Conservation (phyloP, 2,888 invertebrate species). For the Aphelenchoides bicaudatus region DNA sequence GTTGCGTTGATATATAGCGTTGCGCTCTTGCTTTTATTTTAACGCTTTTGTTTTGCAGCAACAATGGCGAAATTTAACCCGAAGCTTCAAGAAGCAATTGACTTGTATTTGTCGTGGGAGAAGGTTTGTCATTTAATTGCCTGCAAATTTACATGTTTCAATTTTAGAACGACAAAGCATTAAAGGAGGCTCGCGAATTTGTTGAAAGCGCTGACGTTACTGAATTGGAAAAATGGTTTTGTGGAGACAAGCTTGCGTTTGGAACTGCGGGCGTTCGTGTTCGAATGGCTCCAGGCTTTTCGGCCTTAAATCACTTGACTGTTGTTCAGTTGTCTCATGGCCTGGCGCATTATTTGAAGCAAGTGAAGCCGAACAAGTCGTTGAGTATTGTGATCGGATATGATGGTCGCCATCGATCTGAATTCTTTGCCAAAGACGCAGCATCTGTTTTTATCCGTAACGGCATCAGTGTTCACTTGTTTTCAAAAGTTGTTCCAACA, state of each 20-base stretch:
- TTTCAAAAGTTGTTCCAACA: slow-evolving; percentile 78
- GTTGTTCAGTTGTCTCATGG: slow-evolving; percentile 69
- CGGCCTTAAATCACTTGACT: slow-evolving; percentile 90
- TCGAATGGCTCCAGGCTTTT: slow-evolving; percentile 86
- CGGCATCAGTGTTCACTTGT: slow-evolving; percentile 77
- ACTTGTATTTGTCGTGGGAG: slow-evolving; percentile 56
- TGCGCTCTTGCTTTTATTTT: too few species aligned
- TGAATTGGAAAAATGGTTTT: slow-evolving; percentile 60
- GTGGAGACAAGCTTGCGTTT: slow-evolving; percentile 61
- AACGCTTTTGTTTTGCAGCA: too few species aligned
- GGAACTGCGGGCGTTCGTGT: slow-evolving; percentile 75
- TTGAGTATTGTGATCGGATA: slow-evolving; percentile 53
- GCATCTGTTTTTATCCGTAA: slow-evolving; percentile 76
- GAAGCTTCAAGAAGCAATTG: slow-evolving; percentile 29
- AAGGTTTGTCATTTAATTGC: slow-evolving; percentile 33
- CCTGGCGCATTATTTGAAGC: slow-evolving; percentile 47
- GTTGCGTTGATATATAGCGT: too few species aligned
- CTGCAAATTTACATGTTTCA: background rate
- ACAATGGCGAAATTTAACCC: slow-evolving; percentile 6
- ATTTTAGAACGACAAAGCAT: slow-evolving; percentile 47
- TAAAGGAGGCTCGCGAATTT: slow-evolving; percentile 60
- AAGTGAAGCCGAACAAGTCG: slow-evolving; percentile 23
- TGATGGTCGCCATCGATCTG: slow-evolving; percentile 54
- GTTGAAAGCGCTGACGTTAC: slow-evolving; percentile 55
- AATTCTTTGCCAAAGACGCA: slow-evolving; percentile 72